Conservation (phyloP, 2,113 vertebrate genomes). For the Aptenodytes patagonicus region DNA sequence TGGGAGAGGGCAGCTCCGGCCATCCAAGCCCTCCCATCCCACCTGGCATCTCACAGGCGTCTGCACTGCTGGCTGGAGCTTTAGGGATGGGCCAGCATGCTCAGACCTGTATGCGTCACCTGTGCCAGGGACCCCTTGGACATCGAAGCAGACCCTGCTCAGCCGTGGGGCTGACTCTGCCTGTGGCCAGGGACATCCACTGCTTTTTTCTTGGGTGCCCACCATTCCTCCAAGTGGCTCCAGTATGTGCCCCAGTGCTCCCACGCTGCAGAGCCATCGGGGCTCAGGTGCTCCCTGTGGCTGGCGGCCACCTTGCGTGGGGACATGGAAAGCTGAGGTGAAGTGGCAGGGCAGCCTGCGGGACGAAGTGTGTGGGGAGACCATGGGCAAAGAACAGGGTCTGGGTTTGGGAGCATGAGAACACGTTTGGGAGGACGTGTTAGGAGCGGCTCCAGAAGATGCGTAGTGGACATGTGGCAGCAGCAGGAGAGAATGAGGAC, state of each 20-base stretch:
- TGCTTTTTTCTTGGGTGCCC: not conserved
- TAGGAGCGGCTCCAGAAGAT: not conserved
- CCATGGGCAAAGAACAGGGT: not conserved
- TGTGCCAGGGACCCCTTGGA: not conserved
- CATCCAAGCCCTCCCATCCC: not conserved
- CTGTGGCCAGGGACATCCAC: fast-evolving
- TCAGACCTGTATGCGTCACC: not conserved
- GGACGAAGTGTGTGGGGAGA: fast-evolving
- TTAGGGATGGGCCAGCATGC: not conserved
- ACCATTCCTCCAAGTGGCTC: not conserved
- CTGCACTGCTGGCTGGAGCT: fast-evolving
- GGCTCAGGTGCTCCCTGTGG: fast-evolving
- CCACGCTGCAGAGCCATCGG: not conserved
- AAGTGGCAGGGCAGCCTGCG: not conserved
- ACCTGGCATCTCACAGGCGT: not conserved
- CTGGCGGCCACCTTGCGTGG: not conserved
- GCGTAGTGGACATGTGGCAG: fast-evolving
- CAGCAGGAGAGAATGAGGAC: not conserved
- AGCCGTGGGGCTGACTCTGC: not conserved
- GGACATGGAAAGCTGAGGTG: not conserved
- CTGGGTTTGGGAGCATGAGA: not conserved
- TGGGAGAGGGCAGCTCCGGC: not conserved
- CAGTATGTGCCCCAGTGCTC: not conserved
- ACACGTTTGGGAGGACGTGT: fast-evolving
- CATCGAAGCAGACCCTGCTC: not conserved